Conservation (phyloP, 2,888 invertebrate species). For the Pandemis corylana region DNA sequence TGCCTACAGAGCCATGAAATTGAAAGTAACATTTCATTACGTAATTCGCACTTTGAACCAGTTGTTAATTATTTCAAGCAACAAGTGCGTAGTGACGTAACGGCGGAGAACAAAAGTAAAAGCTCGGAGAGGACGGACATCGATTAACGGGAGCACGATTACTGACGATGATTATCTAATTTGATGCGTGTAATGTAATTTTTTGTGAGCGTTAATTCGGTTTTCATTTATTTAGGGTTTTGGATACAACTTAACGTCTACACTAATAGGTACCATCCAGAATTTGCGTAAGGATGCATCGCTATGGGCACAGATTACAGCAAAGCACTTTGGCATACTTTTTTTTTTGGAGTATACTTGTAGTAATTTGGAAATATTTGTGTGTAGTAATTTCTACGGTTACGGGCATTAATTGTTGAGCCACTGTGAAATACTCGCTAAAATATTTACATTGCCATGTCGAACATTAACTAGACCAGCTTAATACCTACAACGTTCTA, state of each 20-base stretch:
- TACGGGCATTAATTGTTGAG: no score
- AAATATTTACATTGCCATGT: no score
- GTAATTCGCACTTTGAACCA: constrained; percentile 14
- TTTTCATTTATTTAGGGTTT: not conserved
- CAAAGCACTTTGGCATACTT: no score
- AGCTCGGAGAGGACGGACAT: constrained; percentile 6
- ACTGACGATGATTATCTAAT: constrained; percentile 5
- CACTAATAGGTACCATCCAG: no score
- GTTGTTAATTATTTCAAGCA: constrained; percentile 19
- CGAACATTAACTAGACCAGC: no score
- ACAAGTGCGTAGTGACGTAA: constrained; percentile 18
- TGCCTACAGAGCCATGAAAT: constrained; percentile 6
- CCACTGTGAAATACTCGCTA: no score
- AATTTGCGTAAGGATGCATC: no score
- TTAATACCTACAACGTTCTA: no score
- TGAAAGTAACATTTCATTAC: constrained; percentile 12
- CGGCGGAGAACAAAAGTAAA: constrained; percentile 20
- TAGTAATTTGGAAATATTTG: no score
- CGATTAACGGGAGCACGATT: constrained; percentile 6
- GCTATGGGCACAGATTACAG: no score
- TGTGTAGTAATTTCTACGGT: no score
- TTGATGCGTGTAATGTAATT: not conserved
- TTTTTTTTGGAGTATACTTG: no score
- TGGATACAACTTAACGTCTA: not conserved
- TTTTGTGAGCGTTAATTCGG: not conserved